Conservation (phyloP, 2,888 invertebrate genomes). For the Tortricodes alternella region DNA sequence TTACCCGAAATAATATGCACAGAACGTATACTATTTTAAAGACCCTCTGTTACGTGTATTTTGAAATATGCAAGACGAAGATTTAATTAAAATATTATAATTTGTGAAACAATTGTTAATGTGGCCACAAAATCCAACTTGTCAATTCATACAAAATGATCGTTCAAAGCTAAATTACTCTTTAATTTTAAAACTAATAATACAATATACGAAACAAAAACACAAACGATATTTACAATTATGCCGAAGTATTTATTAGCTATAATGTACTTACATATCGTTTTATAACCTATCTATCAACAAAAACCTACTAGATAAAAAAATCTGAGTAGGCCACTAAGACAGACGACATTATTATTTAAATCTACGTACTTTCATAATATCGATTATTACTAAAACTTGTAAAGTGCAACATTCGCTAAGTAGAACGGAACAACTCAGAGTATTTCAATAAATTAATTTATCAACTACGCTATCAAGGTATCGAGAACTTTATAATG, state of each 20-base stretch:
- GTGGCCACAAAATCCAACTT: slow-evolving; percentile 78
- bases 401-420: slow-evolving; percentile 80
- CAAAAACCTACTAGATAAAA: slow-evolving; percentile 73
- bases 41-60: slow-evolving; percentile 76
- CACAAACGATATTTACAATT: slow-evolving; percentile 79
- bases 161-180: slow-evolving; percentile 72
- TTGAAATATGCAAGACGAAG: slow-evolving; percentile 44
- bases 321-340: slow-evolving; percentile 74
- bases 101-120: slow-evolving; percentile 51
- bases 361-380: slow-evolving; percentile 64
- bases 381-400: slow-evolving; percentile 71
- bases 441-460: slow-evolving; percentile 79
- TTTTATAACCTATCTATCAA: slow-evolving; percentile 77
- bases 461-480: slow-evolving; percentile 62
- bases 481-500: slow-evolving; percentile 61
- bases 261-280: slow-evolving; percentile 73
- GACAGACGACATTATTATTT: slow-evolving; percentile 70
- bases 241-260: slow-evolving; percentile 56
- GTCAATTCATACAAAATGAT: slow-evolving; percentile 59
- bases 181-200: slow-evolving; percentile 71
- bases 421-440: slow-evolving; percentile 74
- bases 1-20: slow-evolving; percentile 62
- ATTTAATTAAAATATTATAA: slow-evolving; percentile 41
- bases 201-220: slow-evolving; percentile 76
- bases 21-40: slow-evolving; percentile 46